Base-by-base conservation (phyloP, 2,888 invertebrate genomes). In the Osedax frankpressi region DNA sequence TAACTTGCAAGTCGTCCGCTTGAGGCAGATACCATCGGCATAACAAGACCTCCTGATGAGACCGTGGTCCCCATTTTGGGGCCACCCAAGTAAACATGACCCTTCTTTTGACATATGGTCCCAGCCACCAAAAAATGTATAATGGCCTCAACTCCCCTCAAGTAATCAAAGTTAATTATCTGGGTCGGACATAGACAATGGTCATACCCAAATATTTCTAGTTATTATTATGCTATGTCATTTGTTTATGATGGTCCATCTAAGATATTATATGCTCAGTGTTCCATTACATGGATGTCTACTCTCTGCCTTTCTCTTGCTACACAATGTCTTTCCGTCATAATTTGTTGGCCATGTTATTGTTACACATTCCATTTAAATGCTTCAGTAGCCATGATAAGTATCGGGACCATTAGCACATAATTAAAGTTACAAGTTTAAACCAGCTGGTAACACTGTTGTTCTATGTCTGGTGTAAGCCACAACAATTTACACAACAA, bases 21-120 rank as follows among this genome's bases (percentile, higher is more conserved):
- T 2, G 24, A 65, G 65, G 65, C 65, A 24, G 24, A 65, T 65
- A 65, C 65, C 65, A 65, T 6, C 25, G 24, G 65, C 65, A 65
- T 65, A 65, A 65, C 65, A 65, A 65, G 65, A 65, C 65, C 65
- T 65, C 65, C 65, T 65, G 65, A 65, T 65, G 65, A 65, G 65
- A 65, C 65, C n/a, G 65, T 62, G 65, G 65, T 65, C 65, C 65
- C 24, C n/a, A 0, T 65, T 65, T 19, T 65, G 2, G 65, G 65
- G 19, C 65, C 65, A 65, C 65, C 65, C 65, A 65, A 65, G 65
- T 65, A 65, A 65, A 65, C 65, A 65, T 65, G 24, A n/a, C 65
- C 63, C 65, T 65, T 65, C 65, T 65, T 19, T 65, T 65, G 65
- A 65, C 65, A 24, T 65, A 65, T 19, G 65, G 65, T 65, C 65